These are phyloP conservation scores for Sebastes alutus DNA, from an alignment of 2,797 vertebrate genomes.

Conservation along the genomic window DNA sequence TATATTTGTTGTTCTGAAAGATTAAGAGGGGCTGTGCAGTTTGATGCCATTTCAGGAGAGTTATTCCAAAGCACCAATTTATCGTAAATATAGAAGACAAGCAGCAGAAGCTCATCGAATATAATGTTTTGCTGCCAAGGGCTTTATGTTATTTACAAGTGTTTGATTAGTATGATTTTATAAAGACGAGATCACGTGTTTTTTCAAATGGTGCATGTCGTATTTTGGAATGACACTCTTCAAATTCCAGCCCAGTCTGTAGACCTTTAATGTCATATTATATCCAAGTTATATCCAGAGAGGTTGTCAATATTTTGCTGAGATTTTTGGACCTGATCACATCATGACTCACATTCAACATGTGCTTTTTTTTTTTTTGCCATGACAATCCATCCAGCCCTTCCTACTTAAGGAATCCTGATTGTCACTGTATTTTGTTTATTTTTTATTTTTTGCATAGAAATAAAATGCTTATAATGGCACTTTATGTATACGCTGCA, in stretches of 20 bases:
- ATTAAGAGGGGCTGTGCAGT: constrained; percentile 49
- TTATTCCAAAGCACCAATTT: constrained; percentile 49
- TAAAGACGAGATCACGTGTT: constrained; percentile 12
- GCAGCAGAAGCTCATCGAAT: background rate
- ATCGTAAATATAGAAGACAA: constrained; percentile 23
- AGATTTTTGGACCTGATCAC: constrained; percentile 23
- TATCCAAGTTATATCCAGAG: constrained; percentile 8
- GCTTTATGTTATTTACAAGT: constrained; percentile 46
- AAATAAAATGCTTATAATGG: constrained; percentile 82
- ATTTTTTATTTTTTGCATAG: constrained; percentile 59
- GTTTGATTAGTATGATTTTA: constrained; percentile 32
- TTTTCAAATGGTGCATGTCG: constrained; percentile 42
- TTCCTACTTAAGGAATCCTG: constrained; percentile 53
- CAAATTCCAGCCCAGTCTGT: background rate
- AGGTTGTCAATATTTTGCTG: background rate
- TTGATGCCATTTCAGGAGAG: constrained; percentile 51
- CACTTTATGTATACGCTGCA: constrained; percentile 73
- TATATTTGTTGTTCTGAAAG: constrained; percentile 41
- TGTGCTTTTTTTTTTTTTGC: constrained; percentile 63
- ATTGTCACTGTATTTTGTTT: constrained; percentile 72
- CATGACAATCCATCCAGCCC: constrained; percentile 79
- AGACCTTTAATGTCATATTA: constrained; percentile 6
- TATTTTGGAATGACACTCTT: constrained; percentile 16
- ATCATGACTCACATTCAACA: constrained; percentile 32
- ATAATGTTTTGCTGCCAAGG: constrained; percentile 57